These are phyloP conservation scores for Eurytoma californica DNA, from an alignment of 2,888 invertebrate species.

Conservation along the genomic window DNA sequence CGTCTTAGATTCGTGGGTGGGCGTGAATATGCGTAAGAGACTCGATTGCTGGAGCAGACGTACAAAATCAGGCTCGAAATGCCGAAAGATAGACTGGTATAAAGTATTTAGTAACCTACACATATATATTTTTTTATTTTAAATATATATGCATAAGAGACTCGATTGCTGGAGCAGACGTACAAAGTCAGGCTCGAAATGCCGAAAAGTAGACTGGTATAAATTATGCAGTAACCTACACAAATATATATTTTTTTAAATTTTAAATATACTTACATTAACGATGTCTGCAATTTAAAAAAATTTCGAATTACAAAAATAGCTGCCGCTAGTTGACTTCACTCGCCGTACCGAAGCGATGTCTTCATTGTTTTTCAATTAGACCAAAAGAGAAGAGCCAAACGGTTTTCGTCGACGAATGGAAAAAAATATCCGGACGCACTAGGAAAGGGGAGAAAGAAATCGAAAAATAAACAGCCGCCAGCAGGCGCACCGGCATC, in stretches of 20 bases:
- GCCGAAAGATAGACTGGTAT: too few species aligned
- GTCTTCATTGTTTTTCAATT: conserved; percentile 6
- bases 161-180: neutral
- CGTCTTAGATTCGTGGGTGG: conserved; percentile 60
- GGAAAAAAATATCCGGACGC: conserved; percentile 36
- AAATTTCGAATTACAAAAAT: too few species aligned
- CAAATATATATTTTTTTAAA: too few species aligned
- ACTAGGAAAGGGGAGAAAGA: neutral
- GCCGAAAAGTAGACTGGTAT: too few species aligned
- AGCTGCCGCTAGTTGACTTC: too few species aligned
- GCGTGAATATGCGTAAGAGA: conserved; percentile 19
- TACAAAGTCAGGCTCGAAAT: neutral
- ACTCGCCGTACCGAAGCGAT: too few species aligned
- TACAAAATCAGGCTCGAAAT: neutral
- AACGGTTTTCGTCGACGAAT: neutral
- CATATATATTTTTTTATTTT: too few species aligned
- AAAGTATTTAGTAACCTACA: too few species aligned
- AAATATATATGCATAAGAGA: neutral
- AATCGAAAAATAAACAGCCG: conserved; percentile 42
- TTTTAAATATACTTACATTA: too few species aligned
- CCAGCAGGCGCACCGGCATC: neutral
- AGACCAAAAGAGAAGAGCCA: neutral
- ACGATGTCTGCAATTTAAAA: too few species aligned
- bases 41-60: neutral
- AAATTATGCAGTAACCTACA: too few species aligned